phyloP scores from a whole-genome alignment of 2,797 vertebrate genomes.

The Gephyroberyx darwinii region DNA sequence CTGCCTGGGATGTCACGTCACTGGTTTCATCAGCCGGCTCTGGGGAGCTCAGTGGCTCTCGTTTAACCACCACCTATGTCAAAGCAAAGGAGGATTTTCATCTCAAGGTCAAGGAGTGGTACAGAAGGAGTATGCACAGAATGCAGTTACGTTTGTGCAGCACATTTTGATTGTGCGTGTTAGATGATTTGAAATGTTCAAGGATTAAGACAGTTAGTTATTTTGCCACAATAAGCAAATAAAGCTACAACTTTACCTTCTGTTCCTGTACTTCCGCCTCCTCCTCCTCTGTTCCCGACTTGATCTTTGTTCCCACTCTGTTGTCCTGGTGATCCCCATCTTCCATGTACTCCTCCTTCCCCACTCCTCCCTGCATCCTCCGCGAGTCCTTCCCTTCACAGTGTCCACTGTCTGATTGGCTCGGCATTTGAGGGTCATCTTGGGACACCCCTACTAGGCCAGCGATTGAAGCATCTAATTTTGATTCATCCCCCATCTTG shows the following conservation, averaged over 20 bases:
- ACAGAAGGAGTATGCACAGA: neutral
- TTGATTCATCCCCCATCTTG: slow-evolving; percentile 83
- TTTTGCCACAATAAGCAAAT: neutral
- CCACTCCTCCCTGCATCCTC: slow-evolving; percentile 66
- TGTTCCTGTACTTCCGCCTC: slow-evolving; percentile 84
- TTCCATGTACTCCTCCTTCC: slow-evolving; percentile 80
- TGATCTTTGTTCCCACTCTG: slow-evolving; percentile 69
- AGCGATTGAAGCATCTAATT: slow-evolving; percentile 60
- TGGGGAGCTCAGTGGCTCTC: slow-evolving; percentile 93
- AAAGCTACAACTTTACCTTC: slow-evolving; percentile 61
- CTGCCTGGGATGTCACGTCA: slow-evolving; percentile 91
- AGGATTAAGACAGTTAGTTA: neutral
- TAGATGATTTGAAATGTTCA: neutral
- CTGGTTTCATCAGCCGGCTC: slow-evolving; percentile 93
- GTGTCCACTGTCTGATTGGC: slow-evolving; percentile 90
- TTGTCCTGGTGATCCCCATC: slow-evolving; percentile 65
- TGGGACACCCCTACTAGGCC: slow-evolving; percentile 74
- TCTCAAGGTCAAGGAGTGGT: neutral
- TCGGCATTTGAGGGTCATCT: slow-evolving; percentile 94
- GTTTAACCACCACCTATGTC: slow-evolving; percentile 89
- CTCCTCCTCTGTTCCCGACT: slow-evolving; percentile 73
- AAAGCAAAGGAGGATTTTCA: slow-evolving; percentile 15
- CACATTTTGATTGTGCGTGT: neutral
- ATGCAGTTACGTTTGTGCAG: neutral
- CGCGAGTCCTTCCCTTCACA: slow-evolving; percentile 80